A percentile compares a stretch with the other conserved stretches of the same genome.
phyloP scores from a whole-genome alignment of 2,888 invertebrate species.

The Acleris laterana region DNA sequence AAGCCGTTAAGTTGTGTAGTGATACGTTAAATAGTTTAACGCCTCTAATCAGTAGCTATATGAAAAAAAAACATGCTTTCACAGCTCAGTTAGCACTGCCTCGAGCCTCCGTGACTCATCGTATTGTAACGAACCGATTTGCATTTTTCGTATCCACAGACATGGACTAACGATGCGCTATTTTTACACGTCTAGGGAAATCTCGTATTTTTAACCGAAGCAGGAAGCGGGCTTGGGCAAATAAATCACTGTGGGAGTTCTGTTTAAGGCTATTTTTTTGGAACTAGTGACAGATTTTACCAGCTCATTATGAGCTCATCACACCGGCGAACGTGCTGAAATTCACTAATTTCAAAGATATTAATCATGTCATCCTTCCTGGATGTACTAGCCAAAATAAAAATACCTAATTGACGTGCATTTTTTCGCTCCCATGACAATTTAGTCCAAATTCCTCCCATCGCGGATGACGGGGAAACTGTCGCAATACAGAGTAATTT shows the following conservation, averaged over 20 bases:
- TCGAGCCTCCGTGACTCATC: slow-evolving; percentile 63
- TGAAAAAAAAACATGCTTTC: neutral
- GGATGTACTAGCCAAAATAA: too few species aligned
- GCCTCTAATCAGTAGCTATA: neutral
- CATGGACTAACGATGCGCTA: slow-evolving; percentile 45
- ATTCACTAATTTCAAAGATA: too few species aligned
- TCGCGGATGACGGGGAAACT: neutral
- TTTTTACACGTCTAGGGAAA: slow-evolving; percentile 48
- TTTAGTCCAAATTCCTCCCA: neutral
- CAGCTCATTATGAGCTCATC: too few species aligned
- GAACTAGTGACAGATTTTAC: slow-evolving; percentile 1
- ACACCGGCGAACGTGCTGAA: too few species aligned
- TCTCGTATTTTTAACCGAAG: slow-evolving; percentile 25
- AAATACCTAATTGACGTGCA: too few species aligned
- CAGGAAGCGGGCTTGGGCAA: slow-evolving; percentile 18
- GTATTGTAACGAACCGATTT: slow-evolving; percentile 52
- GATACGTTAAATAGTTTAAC: slow-evolving; percentile 1
- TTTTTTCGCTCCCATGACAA: neutral
- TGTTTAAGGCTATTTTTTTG: slow-evolving; percentile 21
- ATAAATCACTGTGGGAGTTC: slow-evolving; percentile 22
- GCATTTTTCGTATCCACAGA: slow-evolving; percentile 50
- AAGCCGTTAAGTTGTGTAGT: slow-evolving; percentile 19
- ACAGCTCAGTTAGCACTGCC: slow-evolving; percentile 54
- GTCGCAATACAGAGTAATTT: slow-evolving; percentile 46
- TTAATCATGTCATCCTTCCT: too few species aligned